Conservation (phyloP, 2,113 vertebrate genomes). For the Brachypteracias leptosomus region DNA sequence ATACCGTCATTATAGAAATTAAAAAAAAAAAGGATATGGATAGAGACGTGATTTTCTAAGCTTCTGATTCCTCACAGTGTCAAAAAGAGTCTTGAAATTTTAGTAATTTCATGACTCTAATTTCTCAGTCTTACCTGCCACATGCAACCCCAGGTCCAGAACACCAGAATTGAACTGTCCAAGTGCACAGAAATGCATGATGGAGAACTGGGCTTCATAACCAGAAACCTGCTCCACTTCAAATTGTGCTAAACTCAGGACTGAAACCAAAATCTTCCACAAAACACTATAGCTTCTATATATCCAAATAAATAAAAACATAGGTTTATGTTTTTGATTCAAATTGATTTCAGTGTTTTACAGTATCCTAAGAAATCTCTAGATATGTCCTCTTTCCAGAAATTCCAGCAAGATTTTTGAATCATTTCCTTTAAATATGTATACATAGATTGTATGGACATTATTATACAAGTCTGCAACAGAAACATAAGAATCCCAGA, state of each 20-base stretch:
- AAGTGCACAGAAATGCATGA: neutral
- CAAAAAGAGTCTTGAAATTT: neutral
- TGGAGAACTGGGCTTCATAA: neutral
- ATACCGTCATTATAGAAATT: neutral
- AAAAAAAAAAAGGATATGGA: neutral
- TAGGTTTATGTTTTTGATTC: neutral
- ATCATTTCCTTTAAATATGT: neutral
- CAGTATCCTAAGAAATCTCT: neutral
- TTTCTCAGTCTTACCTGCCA: neutral
- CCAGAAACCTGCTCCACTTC: neutral
- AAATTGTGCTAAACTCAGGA: neutral
- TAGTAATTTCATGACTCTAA: neutral
- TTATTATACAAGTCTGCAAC: neutral
- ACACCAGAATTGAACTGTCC: neutral
- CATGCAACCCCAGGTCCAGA: neutral
- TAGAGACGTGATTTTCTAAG: neutral
- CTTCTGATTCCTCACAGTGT: neutral
- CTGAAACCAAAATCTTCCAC: neutral
- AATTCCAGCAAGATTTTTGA: neutral
- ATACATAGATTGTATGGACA: neutral
- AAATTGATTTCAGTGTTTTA: neutral
- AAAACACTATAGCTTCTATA: neutral
- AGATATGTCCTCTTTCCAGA: neutral
- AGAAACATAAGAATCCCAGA: neutral
- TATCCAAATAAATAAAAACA: neutral